Percentiles rank a stretch among this genome's conserved stretches.
Conservation (phyloP, 1,140 invertebrate species). For the Anoplophora glabripennis region DNA sequence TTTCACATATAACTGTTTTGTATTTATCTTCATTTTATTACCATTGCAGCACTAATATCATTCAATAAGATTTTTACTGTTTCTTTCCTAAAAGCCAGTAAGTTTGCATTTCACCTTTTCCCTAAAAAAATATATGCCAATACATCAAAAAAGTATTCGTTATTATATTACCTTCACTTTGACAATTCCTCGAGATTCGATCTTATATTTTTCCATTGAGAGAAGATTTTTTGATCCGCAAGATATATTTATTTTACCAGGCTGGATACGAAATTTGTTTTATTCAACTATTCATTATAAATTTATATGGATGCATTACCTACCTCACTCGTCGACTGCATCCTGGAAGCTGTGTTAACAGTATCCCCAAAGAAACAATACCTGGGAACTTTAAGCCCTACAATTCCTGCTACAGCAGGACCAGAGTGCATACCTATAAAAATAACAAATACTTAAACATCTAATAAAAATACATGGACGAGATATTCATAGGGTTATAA, state of each 20-base stretch:
- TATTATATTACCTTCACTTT: conserved; percentile 65
- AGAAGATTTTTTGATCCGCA: conserved; percentile 61
- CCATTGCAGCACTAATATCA: neutral
- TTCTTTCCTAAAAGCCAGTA: conserved; percentile 28
- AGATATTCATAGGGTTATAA: too few relatives aligned
- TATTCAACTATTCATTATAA: neutral
- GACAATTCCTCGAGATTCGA: conserved; percentile 66
- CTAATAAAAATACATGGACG: too few relatives aligned
- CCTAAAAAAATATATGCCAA: conserved; percentile 6
- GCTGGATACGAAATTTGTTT: conserved; percentile 48
- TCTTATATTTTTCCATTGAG: conserved; percentile 58
- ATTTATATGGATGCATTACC: conserved; percentile 17
- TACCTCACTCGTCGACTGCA: conserved; percentile 77
- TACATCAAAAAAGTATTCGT: neutral
- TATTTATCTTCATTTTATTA: neutral
- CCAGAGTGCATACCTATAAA: conserved; percentile 53
- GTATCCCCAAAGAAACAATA: conserved; percentile 88
- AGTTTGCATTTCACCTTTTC: conserved; percentile 34
- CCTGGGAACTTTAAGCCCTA: conserved; percentile 68
- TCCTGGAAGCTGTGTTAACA: conserved; percentile 80
- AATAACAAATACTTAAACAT: conserved; percentile 37
- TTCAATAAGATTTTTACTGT: neutral
- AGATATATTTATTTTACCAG: conserved; percentile 75
- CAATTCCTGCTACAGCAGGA: conserved; percentile 62
- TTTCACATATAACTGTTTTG: neutral